Evolutionary conservation across 1,140 invertebrate species (phyloP).

Genomic region (Tigriopus japonicus): DNA sequence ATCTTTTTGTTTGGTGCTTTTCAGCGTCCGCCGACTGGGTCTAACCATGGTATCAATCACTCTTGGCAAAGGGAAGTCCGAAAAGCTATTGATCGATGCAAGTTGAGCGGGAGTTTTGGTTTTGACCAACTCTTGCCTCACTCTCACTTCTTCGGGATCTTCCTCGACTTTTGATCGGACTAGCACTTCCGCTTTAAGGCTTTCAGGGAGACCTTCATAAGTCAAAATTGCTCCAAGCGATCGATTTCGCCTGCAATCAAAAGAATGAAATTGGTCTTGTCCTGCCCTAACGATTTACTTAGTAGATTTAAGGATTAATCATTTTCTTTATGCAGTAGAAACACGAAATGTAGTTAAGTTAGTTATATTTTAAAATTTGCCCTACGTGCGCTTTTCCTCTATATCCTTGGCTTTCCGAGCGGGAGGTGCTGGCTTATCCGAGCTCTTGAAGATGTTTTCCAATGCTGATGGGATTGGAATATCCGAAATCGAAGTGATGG

Average conservation of each 20-base stretch:
- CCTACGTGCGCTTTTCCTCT: too few species aligned
- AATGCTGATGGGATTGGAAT: conserved; percentile 1
- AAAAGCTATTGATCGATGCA: neutral
- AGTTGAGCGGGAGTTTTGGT: conserved; percentile 7
- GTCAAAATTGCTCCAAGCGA: neutral
- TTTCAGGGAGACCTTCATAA: neutral
- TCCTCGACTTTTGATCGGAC: conserved; percentile 4
- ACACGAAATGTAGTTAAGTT: too few species aligned
- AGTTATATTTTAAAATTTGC: too few species aligned
- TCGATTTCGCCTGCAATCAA: neutral
- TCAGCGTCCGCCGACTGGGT: neutral
- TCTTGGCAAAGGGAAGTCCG: conserved; percentile 8
- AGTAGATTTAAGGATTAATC: too few species aligned
- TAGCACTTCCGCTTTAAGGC: conserved; percentile 2
- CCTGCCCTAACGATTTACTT: too few species aligned
- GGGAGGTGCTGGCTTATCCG: neutral
- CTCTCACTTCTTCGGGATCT: conserved; percentile 3
- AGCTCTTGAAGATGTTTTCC: conserved; percentile 9
- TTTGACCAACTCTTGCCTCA: conserved; percentile 1
- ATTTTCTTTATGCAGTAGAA: too few species aligned
- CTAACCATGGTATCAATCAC: conserved; percentile 1
- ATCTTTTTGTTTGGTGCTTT: conserved; percentile 1
- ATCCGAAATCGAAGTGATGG: conserved; percentile 7
- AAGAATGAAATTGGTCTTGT: too few species aligned
- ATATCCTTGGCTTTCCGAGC: neutral